Evolutionary conservation across 2,797 vertebrate genomes (phyloP), one percentile per base, ranked within the genome.

Genomic region (Mus spretus): DNA sequence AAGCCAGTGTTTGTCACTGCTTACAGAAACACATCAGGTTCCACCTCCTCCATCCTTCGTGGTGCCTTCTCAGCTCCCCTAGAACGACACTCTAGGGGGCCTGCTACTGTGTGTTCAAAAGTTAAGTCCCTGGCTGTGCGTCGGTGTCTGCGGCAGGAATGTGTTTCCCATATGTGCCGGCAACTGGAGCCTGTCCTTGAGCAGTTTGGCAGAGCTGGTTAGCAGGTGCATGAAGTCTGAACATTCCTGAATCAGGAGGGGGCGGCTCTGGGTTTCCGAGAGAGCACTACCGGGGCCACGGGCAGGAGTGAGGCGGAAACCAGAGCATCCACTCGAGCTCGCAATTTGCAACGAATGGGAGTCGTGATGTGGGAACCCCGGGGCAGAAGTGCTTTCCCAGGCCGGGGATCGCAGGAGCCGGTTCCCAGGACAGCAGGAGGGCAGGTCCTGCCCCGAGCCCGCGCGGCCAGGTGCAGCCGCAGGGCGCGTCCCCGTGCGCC

Each of bases 391-490:
- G n/a, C 92, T 86, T 80, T 72, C 26, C 34, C 88, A 57, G 63
- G 80, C 50, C 82, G 26, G 65, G 34, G 6, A 22, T 11, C 4
- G 37, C 24, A 0, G 57, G 81, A 14, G 31, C 47, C 37, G 0
- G 47, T 1, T 81, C 72, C 0, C 22, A 13, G 93, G 88, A 47
- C 83, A 61, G 59, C 87, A 24, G 2, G 34, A 53, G 40, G 10
- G 81, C 79, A 11, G 85, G n/a, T 10, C 20, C 24, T 15, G 37
- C 5, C 61, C 40, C 5, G 17, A 28, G 40, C 40, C 61, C 44
- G 90, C 44, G 79, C 92, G 70, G 88, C 90, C 97, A 97, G 97
- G 97, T 97, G 96, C 75, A 50, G 96, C 89, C 34, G 92, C 83
- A 40, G 24, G 72, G 80, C 63, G 92, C 95, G 84, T 67, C 91